phyloP scores from a whole-genome alignment of 2,888 invertebrate species.

The Acanthosoma haemorrhoidale region DNA sequence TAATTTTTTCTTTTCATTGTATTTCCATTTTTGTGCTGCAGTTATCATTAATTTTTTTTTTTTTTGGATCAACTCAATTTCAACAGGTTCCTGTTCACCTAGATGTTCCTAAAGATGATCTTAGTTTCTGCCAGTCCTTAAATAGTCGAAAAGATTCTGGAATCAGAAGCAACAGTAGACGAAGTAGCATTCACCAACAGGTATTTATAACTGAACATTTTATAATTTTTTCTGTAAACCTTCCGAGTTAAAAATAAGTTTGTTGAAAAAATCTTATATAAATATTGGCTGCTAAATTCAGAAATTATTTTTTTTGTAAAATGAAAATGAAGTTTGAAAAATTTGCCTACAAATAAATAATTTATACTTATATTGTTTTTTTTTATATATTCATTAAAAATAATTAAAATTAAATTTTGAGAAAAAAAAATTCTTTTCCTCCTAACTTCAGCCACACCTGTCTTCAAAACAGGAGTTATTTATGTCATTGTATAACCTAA shows the following conservation, averaged over 20 bases:
- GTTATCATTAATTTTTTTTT: not conserved
- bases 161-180: conserved; percentile 74
- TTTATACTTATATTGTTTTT: not conserved
- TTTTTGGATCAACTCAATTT: not conserved
- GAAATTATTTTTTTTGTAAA: too few species aligned
- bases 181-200: conserved; percentile 82
- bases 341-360: not conserved
- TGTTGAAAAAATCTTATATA: too few species aligned
- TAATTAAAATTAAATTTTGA: not conserved
- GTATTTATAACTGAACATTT: conserved; percentile 52
- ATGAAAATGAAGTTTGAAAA: not conserved
- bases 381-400: not conserved
- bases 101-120: conserved; percentile 51
- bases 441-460: not conserved
- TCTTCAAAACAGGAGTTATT: not conserved
- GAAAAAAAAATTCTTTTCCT: not conserved
- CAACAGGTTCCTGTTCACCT: conserved; percentile 25
- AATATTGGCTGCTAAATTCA: too few species aligned
- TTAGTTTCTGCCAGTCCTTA: conserved; percentile 68
- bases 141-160: conserved; percentile 85
- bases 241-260: conserved; percentile 18
- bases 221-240: not conserved
- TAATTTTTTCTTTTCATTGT: not conserved
- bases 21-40: not conserved
- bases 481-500: not conserved